Percentiles rank a stretch among this genome's conserved stretches.
These are phyloP conservation scores for Spilosoma lubricipeda DNA, from an alignment of 2,888 invertebrate species.

Conservation along the genomic window DNA sequence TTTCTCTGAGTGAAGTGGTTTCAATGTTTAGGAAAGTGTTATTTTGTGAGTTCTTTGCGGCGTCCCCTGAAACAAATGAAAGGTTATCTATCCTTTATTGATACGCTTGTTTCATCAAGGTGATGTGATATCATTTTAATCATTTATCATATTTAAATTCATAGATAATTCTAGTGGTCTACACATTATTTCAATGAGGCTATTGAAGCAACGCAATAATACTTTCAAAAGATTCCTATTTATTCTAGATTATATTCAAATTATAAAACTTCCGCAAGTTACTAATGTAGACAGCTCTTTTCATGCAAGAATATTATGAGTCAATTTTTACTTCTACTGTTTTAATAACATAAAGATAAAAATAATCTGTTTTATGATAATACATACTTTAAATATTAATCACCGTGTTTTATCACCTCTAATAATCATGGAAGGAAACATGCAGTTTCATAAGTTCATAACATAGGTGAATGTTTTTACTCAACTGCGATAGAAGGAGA, in stretches of 20 bases:
- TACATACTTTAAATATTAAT: neutral
- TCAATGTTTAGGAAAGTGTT: constrained; percentile 66
- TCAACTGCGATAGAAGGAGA: neutral
- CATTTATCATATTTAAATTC: neutral
- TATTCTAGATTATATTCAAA: neutral
- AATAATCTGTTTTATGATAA: neutral
- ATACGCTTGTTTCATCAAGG: neutral
- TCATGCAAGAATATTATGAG: neutral
- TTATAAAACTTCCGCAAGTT: neutral
- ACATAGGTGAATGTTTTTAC: neutral
- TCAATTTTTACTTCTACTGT: neutral
- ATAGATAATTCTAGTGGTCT: neutral
- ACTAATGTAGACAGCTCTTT: neutral
- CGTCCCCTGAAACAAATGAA: constrained; percentile 48
- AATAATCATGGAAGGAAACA: neutral
- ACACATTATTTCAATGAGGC: neutral
- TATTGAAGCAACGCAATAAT: neutral
- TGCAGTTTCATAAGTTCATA: neutral
- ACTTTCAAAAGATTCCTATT: neutral
- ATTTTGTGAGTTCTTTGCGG: constrained; percentile 65
- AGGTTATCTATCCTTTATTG: constrained; percentile 52
- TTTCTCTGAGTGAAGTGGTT: constrained; percentile 4
- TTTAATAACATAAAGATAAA: neutral
- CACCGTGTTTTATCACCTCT: neutral
- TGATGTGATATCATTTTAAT: neutral